A percentile compares a stretch with the other conserved stretches of the same genome.
These are phyloP conservation scores for Entelurus aequoreus DNA, from an alignment of 2,113 vertebrate genomes.

Conservation along the genomic window DNA sequence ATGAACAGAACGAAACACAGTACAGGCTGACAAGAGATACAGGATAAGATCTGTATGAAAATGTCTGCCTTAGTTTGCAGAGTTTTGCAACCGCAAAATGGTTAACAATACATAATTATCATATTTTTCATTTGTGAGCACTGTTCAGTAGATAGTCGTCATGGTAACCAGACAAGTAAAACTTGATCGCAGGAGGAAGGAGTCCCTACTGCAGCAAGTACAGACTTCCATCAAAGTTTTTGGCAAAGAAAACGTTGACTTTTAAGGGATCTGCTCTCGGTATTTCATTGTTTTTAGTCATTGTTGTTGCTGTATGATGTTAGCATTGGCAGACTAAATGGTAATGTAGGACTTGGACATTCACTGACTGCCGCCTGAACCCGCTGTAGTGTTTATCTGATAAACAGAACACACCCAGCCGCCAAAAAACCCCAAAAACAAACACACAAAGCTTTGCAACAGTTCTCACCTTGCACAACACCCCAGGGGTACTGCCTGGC, in stretches of 20 bases:
- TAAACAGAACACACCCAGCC: slow-evolving; percentile 2
- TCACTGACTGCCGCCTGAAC: background rate
- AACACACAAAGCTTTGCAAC: slow-evolving; percentile 1
- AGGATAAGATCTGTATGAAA: background rate
- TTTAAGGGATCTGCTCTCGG: background rate
- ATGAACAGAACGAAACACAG: too few species aligned
- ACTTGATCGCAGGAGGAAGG: background rate
- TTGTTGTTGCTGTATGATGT: background rate
- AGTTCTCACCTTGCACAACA: slow-evolving; percentile 90
- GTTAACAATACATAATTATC: background rate
- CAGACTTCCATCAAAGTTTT: background rate
- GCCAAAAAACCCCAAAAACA: background rate
- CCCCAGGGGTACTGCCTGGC: slow-evolving; percentile 98
- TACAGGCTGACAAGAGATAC: too few species aligned
- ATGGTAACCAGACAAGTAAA: background rate
- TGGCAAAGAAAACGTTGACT: background rate
- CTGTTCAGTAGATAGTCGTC: background rate
- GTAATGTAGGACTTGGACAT: background rate
- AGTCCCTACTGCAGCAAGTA: background rate
- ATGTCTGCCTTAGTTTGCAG: background rate
- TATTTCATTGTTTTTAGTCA: background rate
- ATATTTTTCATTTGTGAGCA: background rate
- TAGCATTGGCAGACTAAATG: background rate
- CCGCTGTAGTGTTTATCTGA: background rate
- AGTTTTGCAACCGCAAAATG: background rate